Evolutionary conservation across 2,888 invertebrate species (phyloP), one percentile per base, ranked within the genome.

Genomic region (Piscicola geometra): DNA sequence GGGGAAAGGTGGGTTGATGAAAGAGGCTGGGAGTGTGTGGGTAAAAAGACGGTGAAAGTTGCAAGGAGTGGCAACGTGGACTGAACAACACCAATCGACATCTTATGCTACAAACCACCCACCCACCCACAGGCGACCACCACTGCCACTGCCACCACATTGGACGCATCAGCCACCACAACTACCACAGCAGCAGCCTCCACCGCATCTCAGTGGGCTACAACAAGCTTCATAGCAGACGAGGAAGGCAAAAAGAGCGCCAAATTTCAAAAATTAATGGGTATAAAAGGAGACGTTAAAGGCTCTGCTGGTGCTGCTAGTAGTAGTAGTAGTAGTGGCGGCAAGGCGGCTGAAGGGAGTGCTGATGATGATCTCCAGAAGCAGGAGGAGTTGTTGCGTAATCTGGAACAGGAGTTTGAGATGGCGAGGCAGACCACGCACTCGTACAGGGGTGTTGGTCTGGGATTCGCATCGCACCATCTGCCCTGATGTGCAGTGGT

Each of bases 251-350:
- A 91, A 86, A 92, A 94, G 81, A 92, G 93, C 0, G 92, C 78
- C 50, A 98, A 97, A 87, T 98, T 98, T 86, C 93, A 94, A 87
- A 89, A 97, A 79, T 88, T 98, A 69, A 97, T 98, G 97, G 97
- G 97, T 2, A 80, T 80, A 41, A 35, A 79, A 71, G 60, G 75
- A 41, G 79, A 78, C 30, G 78, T 77, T 47, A 75, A 73, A 0
- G 81, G 82, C 1, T 80, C 80, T 32, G 84, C 84, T 28, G 81
- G 84, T 21, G 82, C 82, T 28, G 82, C 71, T n/a, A 28, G 71
- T 1, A 47, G 33, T 28, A 81, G 84, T 21, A 82, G 82, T 28
- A 82, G 72, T n/a, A 28, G 71, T 1, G n/a, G 25, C 9, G 25
- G n/a, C 5, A 18, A 56, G 60, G 35, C 52, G 18, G 68, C 68